These are phyloP conservation scores for Champsocephalus gunnari DNA, from an alignment of 2,797 vertebrate genomes.

Conservation along the genomic window DNA sequence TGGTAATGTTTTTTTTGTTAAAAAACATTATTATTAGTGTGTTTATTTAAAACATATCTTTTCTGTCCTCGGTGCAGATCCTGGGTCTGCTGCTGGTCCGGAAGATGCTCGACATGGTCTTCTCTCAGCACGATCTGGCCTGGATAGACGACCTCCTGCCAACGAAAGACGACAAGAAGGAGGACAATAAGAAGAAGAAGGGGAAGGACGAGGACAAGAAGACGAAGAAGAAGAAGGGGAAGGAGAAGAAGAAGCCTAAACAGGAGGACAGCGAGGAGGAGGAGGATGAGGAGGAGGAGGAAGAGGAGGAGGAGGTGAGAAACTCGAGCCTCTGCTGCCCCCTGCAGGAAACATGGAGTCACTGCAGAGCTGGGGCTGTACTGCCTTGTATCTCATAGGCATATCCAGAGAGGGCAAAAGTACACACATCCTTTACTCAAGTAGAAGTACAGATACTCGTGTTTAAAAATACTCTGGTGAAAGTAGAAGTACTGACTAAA, in stretches of 20 bases:
- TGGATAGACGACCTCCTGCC: conserved; percentile 97
- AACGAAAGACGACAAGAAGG: conserved; percentile 89
- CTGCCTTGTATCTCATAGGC: too few species aligned
- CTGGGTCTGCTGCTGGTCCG: conserved; percentile 93
- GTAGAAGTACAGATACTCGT: too few species aligned
- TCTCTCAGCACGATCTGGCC: conserved; percentile 95
- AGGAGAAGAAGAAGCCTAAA: conserved; percentile 83
- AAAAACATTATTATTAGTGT: too few species aligned
- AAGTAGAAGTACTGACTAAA: too few species aligned
- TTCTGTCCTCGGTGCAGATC: conserved; percentile 81
- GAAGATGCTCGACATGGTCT: conserved; percentile 92
- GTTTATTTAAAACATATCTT: too few species aligned
- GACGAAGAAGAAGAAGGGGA: conserved; percentile 84
- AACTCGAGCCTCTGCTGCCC: conserved; percentile 60
- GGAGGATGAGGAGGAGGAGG: conserved; percentile 71
- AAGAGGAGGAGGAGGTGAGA: conserved; percentile 83
- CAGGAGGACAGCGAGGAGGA: conserved; percentile 83
- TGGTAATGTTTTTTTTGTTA: background rate
- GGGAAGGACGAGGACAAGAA: conserved; percentile 85
- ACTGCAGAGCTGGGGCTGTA: background rate
- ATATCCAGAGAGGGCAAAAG: too few species aligned
- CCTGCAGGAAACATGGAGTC: conserved; percentile 51
- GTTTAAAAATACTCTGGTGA: too few species aligned
- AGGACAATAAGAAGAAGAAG: too few species aligned
- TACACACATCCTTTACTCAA: too few species aligned